Base-by-base conservation (phyloP, 2,797 vertebrate species). In the Melanogrammus aeglefinus region DNA sequence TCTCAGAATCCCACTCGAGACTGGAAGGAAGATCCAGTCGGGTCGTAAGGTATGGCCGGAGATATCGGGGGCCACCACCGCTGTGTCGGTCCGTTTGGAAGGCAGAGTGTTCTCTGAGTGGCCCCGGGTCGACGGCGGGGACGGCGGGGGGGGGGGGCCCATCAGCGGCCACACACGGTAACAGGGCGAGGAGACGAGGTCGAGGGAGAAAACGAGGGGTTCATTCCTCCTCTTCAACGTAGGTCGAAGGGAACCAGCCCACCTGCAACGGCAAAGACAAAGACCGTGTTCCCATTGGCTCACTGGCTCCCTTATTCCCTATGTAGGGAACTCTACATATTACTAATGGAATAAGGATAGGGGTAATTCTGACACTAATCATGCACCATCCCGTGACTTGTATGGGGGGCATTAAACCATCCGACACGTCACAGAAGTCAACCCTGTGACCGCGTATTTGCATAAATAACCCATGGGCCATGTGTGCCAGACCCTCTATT, bases 181-280 rank as follows among this genome's bases (percentile, higher is more conserved):
- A 51, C 63, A n/a, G 24, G 63, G 63, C 24, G 10, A 18, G 63
- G 63, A 69, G 63, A 27, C 10, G 24, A 69, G n/a, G 63, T 33
- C n/a, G 1, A 24, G 39, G 75, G 66, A 10, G 31, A 31, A 41
- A 31, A 69, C 1, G 10, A 10, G 39, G 5, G 78, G 69, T 36
- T 93, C 90, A 98, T 75, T 97, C 96, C 27, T 97, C 97, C 78
- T 98, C 96, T 86, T 98, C 96, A 82, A 98, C 97, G 0, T 97
- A 98, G 5, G 96, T 96, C 73, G 96, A 98, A 77, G 97, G 97
- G 91, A 98, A 98, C 96, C 96, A 98, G 84, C 97, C 97, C 89
- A 97, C 95, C 97, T 98, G 38, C 78, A 78, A 90, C 89, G n/a
- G 18, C 21, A 81, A 71, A 12, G 78, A 66, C 74, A 77, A 18